Evolutionary conservation across 1,140 invertebrate genomes (phyloP).

Genomic region (Danaus plexippus): DNA sequence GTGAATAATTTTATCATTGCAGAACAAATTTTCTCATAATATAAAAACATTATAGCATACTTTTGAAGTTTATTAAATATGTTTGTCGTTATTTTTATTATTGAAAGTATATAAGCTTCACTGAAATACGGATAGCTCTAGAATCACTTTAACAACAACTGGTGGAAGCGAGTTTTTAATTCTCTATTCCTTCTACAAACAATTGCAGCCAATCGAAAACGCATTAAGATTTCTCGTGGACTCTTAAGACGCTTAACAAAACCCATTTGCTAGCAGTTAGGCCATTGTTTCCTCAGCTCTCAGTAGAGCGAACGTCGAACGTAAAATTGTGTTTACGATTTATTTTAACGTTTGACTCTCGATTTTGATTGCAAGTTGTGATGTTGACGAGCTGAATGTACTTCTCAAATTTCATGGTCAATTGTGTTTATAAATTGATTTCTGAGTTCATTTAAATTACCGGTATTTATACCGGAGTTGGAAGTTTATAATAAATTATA

Average conservation of each 20-base stretch:
- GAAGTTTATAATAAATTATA: too few relatives aligned
- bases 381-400: constrained; percentile 1
- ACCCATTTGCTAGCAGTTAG: constrained; percentile 19
- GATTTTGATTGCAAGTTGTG: constrained; percentile 24
- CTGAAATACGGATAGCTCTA: not conserved
- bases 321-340: constrained; percentile 24
- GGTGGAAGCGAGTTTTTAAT: constrained; percentile 12
- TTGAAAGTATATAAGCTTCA: too few relatives aligned
- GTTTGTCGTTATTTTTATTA: too few relatives aligned
- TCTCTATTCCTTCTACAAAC: constrained; percentile 13
- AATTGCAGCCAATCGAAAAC: constrained; percentile 23
- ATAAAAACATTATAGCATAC: too few relatives aligned
- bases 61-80: too few relatives aligned
- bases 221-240: constrained; percentile 19
- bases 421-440: constrained; percentile 5
- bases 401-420: constrained; percentile 8
- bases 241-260: constrained; percentile 11
- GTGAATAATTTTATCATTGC: not conserved
- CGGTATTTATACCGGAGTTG: too few relatives aligned
- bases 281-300: constrained; percentile 8
- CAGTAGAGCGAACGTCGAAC: constrained; percentile 7
- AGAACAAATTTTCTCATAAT: not conserved
- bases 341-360: constrained; percentile 17
- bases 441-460: too few relatives aligned
- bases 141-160: constrained; percentile 1